A percentile compares a stretch with the other conserved stretches of the same genome.
phyloP scores from a whole-genome alignment of 2,797 vertebrate species.

The Falco novaeseelandiae region DNA sequence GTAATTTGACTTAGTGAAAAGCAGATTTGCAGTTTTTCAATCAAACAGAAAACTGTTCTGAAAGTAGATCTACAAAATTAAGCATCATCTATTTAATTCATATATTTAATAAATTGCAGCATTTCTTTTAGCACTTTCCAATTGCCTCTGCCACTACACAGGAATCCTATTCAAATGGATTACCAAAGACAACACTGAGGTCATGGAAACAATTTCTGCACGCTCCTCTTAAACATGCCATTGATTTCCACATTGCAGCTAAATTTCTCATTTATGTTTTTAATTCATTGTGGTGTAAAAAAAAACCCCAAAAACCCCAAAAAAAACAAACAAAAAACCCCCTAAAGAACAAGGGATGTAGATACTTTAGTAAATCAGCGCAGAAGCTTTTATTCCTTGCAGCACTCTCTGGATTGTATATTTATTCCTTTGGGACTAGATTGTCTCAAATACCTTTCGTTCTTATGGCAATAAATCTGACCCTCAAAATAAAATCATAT shows the following conservation, averaged over 20 bases:
- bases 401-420: background rate
- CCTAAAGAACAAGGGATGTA: background rate
- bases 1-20: slow-evolving; percentile 8
- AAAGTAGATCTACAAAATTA: slow-evolving; percentile 13
- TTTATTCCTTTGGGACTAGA: background rate
- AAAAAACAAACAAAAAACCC: background rate
- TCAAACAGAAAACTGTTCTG: background rate
- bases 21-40: background rate
- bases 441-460: background rate
- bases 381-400: background rate
- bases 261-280: slow-evolving; percentile 42
- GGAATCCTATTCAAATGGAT: background rate
- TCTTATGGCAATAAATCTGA: background rate
- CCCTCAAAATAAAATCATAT: background rate
- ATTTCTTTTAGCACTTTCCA: background rate
- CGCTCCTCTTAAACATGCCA: background rate
- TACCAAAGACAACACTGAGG: slow-evolving; percentile 21
- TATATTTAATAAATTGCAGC: background rate
- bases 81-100: slow-evolving; percentile 15
- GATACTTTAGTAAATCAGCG: slow-evolving; percentile 2
- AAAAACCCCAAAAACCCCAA: background rate
- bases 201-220: slow-evolving; percentile 39
- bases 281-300: background rate
- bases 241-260: slow-evolving; percentile 3
- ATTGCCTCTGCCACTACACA: background rate